phyloP scores from a whole-genome alignment of 1,140 invertebrate species.

The Rhopalosiphum padi region DNA sequence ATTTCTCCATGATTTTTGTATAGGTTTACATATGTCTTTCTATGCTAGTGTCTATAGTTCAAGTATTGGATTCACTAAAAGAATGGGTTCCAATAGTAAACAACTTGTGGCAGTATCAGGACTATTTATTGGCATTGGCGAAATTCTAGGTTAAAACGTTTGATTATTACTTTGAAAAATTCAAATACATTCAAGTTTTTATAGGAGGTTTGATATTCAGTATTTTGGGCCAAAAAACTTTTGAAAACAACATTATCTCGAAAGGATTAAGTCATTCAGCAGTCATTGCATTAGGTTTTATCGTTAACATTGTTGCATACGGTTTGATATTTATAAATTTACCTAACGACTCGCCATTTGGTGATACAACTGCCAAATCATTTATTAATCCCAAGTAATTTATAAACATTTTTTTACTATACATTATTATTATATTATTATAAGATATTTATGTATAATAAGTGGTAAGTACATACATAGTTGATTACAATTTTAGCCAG shows the following conservation, averaged over 20 bases:
- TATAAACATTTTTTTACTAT: background rate
- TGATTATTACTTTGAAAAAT: background rate
- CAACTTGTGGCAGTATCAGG: conserved; percentile 89
- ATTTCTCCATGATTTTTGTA: conserved; percentile 43
- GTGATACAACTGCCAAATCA: conserved; percentile 62
- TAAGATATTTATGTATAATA: background rate
- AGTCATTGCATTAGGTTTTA: conserved; percentile 63
- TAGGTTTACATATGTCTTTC: conserved; percentile 91
- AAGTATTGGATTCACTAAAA: conserved; percentile 81
- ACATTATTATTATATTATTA: background rate
- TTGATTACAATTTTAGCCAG: conserved; percentile 64
- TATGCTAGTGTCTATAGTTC: conserved; percentile 95
- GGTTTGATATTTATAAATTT: conserved; percentile 62
- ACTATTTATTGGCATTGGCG: conserved; percentile 90
- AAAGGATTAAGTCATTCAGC: conserved; percentile 77
- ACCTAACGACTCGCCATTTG: conserved; percentile 60
- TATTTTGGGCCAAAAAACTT: conserved; percentile 84
- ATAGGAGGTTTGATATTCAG: conserved; percentile 85
- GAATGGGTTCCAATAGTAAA: conserved; percentile 80
- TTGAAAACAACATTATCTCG: conserved; percentile 66
- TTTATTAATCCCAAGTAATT: conserved; percentile 60
- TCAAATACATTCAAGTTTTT: conserved; percentile 58
- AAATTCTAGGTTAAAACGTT: conserved; percentile 78
- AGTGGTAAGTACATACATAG: background rate
- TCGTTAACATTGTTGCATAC: conserved; percentile 60